Evolutionary conservation across 2,797 vertebrate genomes (phyloP).

Genomic region (Acrossocheilus wenchowensis): DNA sequence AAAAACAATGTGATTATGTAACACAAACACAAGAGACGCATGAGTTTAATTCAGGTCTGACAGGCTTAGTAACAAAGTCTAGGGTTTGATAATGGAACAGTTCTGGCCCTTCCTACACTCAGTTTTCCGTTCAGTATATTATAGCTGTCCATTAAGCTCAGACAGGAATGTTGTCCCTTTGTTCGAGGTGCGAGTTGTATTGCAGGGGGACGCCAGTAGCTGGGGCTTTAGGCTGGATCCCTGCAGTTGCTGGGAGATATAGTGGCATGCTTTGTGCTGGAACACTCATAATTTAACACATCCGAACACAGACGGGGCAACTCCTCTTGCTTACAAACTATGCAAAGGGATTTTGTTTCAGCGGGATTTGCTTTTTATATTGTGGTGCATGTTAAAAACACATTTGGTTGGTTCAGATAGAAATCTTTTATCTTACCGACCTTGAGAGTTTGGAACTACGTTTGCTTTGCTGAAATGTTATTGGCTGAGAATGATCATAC

Average conservation of each 20-base stretch:
- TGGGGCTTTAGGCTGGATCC: constrained; percentile 53
- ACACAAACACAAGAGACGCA: not conserved
- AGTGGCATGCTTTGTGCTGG: constrained; percentile 59
- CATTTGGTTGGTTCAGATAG: not conserved
- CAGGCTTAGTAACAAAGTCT: constrained; percentile 9
- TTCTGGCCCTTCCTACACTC: constrained; percentile 4
- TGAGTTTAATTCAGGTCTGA: not conserved
- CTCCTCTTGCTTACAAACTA: constrained; percentile 53
- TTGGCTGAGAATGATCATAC: constrained; percentile 30
- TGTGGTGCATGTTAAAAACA: not conserved
- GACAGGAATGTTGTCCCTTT: constrained; percentile 47
- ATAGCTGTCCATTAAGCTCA: constrained; percentile 46
- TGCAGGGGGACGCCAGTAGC: constrained; percentile 45
- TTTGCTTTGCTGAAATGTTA: not conserved
- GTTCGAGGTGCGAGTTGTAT: constrained; percentile 43
- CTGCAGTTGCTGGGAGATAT: constrained; percentile 63
- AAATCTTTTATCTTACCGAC: not conserved
- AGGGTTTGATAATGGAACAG: constrained; percentile 6
- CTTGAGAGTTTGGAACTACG: not conserved
- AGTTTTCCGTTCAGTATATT: constrained; percentile 28
- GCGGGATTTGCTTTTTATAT: not conserved
- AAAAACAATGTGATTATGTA: not conserved
- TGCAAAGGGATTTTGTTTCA: constrained; percentile 28
- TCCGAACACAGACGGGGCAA: constrained; percentile 41
- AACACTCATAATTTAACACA: constrained; percentile 67